Conservation (phyloP, 2,113 vertebrate genomes). For the Tautogolabrus adspersus region DNA sequence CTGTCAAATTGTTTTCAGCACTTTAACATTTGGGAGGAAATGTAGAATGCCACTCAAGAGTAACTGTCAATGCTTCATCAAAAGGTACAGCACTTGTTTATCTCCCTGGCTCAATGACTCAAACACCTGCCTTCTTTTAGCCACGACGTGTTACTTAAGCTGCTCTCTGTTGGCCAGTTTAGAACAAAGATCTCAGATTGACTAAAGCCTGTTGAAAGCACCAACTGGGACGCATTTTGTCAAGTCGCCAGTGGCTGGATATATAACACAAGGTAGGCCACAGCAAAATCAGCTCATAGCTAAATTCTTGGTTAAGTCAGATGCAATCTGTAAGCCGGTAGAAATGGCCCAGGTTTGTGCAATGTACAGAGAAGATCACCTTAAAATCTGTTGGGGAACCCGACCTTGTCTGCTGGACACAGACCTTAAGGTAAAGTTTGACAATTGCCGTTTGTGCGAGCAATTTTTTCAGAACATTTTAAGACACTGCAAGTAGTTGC, state of each 20-base stretch:
- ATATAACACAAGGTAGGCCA: not conserved
- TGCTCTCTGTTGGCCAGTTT: not conserved
- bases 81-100: not conserved
- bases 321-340: not conserved
- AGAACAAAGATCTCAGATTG: too few relatives aligned
- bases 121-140: not conserved
- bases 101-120: conserved; percentile 13
- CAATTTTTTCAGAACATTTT: too few relatives aligned
- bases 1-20: conserved; percentile 43
- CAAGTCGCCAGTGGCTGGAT: not conserved
- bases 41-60: conserved; percentile 44
- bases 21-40: conserved; percentile 14
- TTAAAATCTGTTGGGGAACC: not conserved
- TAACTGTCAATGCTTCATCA: conserved; percentile 1
- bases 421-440: too few relatives aligned
- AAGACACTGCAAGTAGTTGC: too few relatives aligned
- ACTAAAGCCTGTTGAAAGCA: too few relatives aligned
- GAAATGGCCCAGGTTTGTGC: not conserved
- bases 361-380: not conserved
- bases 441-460: too few relatives aligned
- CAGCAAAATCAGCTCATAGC: not conserved
- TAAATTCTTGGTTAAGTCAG: not conserved
- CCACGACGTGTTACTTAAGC: not conserved
- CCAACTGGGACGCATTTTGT: not conserved
- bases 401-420: too few relatives aligned